These are phyloP conservation scores for Hetaerina americana DNA, from an alignment of 1,140 invertebrate genomes.

Conservation along the genomic window DNA sequence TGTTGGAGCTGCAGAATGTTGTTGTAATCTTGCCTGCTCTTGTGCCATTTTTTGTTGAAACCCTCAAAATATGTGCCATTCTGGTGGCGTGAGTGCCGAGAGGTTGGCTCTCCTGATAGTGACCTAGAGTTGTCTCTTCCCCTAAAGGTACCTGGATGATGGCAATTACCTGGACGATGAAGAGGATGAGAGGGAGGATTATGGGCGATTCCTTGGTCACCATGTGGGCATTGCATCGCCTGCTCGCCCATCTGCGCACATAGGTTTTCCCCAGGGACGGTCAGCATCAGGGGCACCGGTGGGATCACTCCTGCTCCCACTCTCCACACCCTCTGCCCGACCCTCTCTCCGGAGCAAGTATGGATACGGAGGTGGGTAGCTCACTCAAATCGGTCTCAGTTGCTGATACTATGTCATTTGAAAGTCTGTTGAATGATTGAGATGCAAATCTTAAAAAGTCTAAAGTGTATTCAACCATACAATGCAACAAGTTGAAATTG, in stretches of 20 bases:
- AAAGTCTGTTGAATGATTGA: too few species aligned
- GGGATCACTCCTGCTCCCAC: background rate
- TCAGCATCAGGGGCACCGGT: background rate
- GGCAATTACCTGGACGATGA: constrained; percentile 21
- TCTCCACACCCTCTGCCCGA: background rate
- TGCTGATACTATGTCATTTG: too few species aligned
- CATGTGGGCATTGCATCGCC: background rate
- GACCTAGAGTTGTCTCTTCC: background rate
- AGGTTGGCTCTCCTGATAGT: too few species aligned
- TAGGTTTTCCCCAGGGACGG: background rate
- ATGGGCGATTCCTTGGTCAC: constrained; percentile 5
- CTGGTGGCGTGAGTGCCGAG: too few species aligned
- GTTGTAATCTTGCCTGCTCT: too few species aligned
- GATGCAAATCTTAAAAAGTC: too few species aligned
- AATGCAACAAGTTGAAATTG: too few species aligned
- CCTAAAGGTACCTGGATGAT: constrained; percentile 30
- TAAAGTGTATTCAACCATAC: too few species aligned
- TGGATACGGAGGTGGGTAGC: background rate
- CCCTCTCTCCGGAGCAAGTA: background rate
- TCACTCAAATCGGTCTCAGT: too few species aligned
- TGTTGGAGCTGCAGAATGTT: too few species aligned
- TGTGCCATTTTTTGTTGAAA: too few species aligned
- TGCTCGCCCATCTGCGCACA: background rate
- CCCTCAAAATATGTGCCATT: too few species aligned
- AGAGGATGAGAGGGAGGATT: constrained; percentile 17